Evolutionary conservation across 1,140 invertebrate species (phyloP), one percentile per base, ranked within the genome.

Genomic region (Heliothis subflexa): DNA sequence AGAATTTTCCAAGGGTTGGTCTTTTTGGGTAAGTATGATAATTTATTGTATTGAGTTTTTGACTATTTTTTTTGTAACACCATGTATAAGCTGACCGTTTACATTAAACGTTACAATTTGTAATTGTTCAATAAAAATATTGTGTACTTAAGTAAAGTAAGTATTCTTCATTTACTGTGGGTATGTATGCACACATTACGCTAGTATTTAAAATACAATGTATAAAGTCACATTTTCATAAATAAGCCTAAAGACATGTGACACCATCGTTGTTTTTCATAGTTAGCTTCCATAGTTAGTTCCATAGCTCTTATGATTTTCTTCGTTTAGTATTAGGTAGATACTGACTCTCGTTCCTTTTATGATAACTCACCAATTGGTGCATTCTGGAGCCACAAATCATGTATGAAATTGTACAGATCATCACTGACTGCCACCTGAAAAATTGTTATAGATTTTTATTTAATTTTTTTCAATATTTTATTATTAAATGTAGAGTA

Each of bases 291-390:
- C n/a, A n/a, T n/a, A n/a, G n/a, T n/a, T n/a, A n/a, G n/a, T n/a
- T n/a, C 47, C 16, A 75, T n/a, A 62, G 72, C 57, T 75, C 57
- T 62, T 62, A 3, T 3, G 21, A 55, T 71, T 10, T 55, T 71
- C 28, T 28, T 50, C 21, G 28, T 68, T 25, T 68, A 49, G 21
- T 68, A 52, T 50, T 4, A 28, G 12, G 11, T 71, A 11, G 3
- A 25, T 68, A 50, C 21, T 71, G 33, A 47, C 10, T 47, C 12
- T 59, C 52, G 78, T 62, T 64, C 68, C 62, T 87, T 87, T 97
- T 96, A 99, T 88, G 97, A 99, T 28, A 99, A 95, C 94, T 99
- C 99, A 74, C 99, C 99, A 87, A 99, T 99, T 0, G 99, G 99
- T 40, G 99, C 99, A 95, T 99, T 99, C 92, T 99, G 97, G 16